Base-by-base conservation (phyloP, 2,113 vertebrate genomes). In the Scomber colias region DNA sequence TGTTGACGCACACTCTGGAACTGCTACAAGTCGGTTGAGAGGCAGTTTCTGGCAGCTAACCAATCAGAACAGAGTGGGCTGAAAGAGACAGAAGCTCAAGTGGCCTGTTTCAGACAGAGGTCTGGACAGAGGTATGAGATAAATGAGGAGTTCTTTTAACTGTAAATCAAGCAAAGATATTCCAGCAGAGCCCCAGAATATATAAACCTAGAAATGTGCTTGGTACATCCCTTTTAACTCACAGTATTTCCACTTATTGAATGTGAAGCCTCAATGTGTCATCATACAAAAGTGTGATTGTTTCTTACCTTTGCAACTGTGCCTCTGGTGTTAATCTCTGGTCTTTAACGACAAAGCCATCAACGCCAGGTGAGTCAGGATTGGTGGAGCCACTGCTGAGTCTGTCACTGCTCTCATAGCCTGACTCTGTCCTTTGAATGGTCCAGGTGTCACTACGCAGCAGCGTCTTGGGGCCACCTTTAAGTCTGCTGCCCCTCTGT, bases 321-420 rank as follows among this genome's bases (percentile, higher is more conserved):
- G 75, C 45, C 62, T 97, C 96, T 67, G 92, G 93, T 40, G 80
- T 71, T 3, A 83, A 87, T 72, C 82, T 93, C 81, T 86, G 79
- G 53, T 97, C 96, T 61, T 89, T 92, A 0, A 90, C 35, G 4
- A 83, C 89, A 11, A 89, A 95, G 82, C 95, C 95, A 61, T 98
- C 96, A 2, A 94, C 90, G 13, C 95, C 86, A 0, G 97, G 97
- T 0, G 97, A 97, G 89, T 99, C 97, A 0, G 96, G 94, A 72
- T 96, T 97, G 69, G 96, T 95, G 71, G 98, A 98, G 19, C 96
- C 97, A 1, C 96, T 98, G 91, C 97, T 97, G 83, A 97, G 94
- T 35, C 96, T 94, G 67, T 98, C 97, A 9, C 97, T 98, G 94
- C 97, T 99, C 91, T 99, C 97, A 4, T 98, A 98, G 0, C 97